Evolutionary conservation across 2,113 vertebrate species (phyloP).

Genomic region (Ailurus styani): DNA sequence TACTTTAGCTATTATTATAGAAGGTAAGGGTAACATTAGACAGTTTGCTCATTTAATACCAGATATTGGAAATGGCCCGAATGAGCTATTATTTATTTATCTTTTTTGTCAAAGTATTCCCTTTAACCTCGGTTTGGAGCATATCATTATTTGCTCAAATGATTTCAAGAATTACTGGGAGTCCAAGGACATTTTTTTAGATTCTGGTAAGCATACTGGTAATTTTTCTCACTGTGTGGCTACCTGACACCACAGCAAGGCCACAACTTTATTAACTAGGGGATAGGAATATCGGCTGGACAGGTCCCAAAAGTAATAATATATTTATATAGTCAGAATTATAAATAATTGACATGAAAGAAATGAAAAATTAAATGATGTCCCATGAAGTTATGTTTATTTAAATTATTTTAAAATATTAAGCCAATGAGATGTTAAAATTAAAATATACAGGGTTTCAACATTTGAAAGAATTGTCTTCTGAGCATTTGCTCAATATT

Average conservation of each 20-base stretch:
- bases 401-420: neutral
- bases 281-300: neutral
- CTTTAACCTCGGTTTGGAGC: neutral
- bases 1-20: neutral
- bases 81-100: neutral
- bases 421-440: neutral
- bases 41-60: neutral
- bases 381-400: neutral
- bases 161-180: neutral
- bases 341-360: neutral
- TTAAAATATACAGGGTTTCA: neutral
- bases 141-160: neutral
- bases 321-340: neutral
- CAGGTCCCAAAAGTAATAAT: neutral
- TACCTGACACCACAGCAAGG: neutral
- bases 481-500: neutral
- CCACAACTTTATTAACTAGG: neutral
- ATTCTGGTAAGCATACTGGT: neutral
- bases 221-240: neutral
- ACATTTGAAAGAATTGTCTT: neutral
- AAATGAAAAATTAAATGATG: neutral
- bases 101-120: neutral
- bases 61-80: neutral
- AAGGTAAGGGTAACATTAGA: neutral
- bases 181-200: neutral